Evolutionary conservation across 2,888 invertebrate species (phyloP).

Genomic region (Epinotia nisella): DNA sequence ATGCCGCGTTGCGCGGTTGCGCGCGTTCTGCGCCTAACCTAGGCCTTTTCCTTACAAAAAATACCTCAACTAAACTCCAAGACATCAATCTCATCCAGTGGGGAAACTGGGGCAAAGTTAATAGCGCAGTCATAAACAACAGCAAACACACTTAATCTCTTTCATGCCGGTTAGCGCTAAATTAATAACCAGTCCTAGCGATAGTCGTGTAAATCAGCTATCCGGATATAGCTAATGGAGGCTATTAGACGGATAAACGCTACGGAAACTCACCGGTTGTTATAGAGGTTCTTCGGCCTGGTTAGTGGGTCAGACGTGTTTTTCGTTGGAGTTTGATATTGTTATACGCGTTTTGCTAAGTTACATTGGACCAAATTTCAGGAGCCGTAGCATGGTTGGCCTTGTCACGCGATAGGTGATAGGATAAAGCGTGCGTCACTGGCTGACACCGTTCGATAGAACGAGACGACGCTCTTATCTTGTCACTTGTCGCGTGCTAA

Average conservation of each 20-base stretch:
- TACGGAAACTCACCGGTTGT: constrained; percentile 28
- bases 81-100: constrained; percentile 20
- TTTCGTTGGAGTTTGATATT: background rate
- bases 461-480: too few species aligned
- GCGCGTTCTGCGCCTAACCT: background rate
- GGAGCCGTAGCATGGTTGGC: too few species aligned
- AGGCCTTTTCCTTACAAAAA: background rate
- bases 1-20: too few species aligned
- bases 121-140: constrained; percentile 32
- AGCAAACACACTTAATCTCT: constrained; percentile 32
- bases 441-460: too few species aligned
- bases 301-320: constrained; percentile 12
- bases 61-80: background rate
- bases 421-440: too few species aligned
- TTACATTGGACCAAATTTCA: too few species aligned
- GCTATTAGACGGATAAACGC: constrained; percentile 38
- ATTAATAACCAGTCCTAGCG: constrained; percentile 37
- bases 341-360: background rate
- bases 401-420: too few species aligned
- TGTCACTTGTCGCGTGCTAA: too few species aligned
- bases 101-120: constrained; percentile 27
- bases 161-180: constrained; percentile 35
- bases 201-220: constrained; percentile 37
- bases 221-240: constrained; percentile 30
- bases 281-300: constrained; percentile 4